A percentile compares a stretch with the other conserved stretches of the same genome.
These are phyloP conservation scores for Odocoileus hemionus DNA, from an alignment of 2,113 vertebrate species.

Conservation along the genomic window DNA sequence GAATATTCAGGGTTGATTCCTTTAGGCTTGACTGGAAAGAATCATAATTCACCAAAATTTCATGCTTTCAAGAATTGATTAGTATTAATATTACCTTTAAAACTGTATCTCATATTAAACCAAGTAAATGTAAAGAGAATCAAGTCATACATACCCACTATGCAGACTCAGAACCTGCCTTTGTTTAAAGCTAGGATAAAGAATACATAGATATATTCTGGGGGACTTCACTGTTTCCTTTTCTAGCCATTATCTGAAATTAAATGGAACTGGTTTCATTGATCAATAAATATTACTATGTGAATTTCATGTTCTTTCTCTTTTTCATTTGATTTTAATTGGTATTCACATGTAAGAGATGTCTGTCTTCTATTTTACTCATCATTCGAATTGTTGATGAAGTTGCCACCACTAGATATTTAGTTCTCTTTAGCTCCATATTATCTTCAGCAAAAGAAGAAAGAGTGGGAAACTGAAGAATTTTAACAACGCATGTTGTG, in stretches of 20 bases:
- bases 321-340: neutral
- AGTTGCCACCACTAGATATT: neutral
- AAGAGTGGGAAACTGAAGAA: neutral
- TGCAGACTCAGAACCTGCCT: neutral
- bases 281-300: neutral
- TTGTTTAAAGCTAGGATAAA: neutral
- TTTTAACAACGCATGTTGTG: neutral
- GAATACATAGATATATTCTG: neutral
- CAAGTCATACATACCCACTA: neutral
- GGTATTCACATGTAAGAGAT: neutral
- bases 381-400: neutral
- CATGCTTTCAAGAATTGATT: neutral
- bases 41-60: neutral
- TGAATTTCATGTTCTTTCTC: neutral
- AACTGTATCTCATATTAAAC: neutral
- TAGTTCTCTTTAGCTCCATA: neutral
- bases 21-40: neutral
- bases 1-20: neutral
- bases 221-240: neutral
- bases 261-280: neutral
- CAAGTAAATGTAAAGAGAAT: neutral
- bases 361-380: neutral
- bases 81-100: neutral
- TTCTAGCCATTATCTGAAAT: neutral
- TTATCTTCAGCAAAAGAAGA: neutral